Evolutionary conservation across 2,888 invertebrate genomes (phyloP).

Genomic region (Agrotis exclamationis): DNA sequence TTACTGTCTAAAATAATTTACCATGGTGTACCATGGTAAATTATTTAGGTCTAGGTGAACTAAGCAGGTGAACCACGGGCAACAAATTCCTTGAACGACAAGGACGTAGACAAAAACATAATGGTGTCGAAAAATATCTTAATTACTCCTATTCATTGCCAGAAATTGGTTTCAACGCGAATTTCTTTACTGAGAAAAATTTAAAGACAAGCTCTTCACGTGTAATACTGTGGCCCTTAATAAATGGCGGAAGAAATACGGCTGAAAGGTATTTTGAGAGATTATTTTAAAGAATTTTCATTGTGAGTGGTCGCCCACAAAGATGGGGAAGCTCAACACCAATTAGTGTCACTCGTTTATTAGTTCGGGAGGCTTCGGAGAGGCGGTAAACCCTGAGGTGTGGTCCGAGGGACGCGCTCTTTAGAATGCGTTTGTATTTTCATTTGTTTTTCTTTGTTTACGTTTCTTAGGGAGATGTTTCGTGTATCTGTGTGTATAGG

Average conservation of each 20-base stretch:
- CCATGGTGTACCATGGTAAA: too few species aligned
- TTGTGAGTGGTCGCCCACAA: slow-evolving; percentile 74
- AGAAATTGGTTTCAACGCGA: slow-evolving; percentile 71
- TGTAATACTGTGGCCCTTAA: slow-evolving; percentile 75
- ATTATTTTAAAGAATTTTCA: slow-evolving; percentile 75
- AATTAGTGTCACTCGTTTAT: slow-evolving; percentile 88
- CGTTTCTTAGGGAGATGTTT: slow-evolving; percentile 6
- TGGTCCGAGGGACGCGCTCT: slow-evolving; percentile 37
- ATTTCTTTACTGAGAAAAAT: slow-evolving; percentile 66
- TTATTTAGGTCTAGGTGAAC: too few species aligned
- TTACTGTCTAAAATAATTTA: too few species aligned
- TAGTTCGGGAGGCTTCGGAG: slow-evolving; percentile 74
- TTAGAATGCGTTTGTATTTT: slow-evolving; percentile 13
- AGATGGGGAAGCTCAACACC: slow-evolving; percentile 76
- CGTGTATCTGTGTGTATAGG: slow-evolving; percentile 8
- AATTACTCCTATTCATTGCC: slow-evolving; percentile 67
- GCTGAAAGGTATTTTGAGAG: slow-evolving; percentile 68
- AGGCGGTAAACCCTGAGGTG: slow-evolving; percentile 55
- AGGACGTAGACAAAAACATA: slow-evolving; percentile 48
- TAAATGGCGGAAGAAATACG: slow-evolving; percentile 76
- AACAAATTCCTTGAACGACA: too few species aligned
- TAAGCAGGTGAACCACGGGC: too few species aligned
- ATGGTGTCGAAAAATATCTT: slow-evolving; percentile 57
- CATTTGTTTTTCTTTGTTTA: slow-evolving; percentile 26
- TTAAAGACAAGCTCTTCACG: slow-evolving; percentile 67